phyloP scores from a whole-genome alignment of 1,140 invertebrate species.

The Heliconius nattereri region DNA sequence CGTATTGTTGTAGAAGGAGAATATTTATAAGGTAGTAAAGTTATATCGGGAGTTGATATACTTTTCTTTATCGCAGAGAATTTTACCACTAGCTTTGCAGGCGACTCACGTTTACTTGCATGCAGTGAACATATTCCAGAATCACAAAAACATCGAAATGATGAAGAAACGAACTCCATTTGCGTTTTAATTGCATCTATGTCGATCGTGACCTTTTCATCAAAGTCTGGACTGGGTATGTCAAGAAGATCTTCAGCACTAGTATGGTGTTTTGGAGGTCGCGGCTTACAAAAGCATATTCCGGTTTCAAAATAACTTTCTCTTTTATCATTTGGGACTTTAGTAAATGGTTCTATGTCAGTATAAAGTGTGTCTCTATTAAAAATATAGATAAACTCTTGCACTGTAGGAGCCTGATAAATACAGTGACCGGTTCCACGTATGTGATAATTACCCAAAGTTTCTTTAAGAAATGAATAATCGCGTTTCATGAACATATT shows the following conservation, averaged over 20 bases:
- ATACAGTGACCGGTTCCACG: conserved; percentile 77
- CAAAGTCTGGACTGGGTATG: conserved; percentile 44
- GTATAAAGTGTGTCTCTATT: conserved; percentile 72
- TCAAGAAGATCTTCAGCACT: conserved; percentile 75
- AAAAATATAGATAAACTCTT: conserved; percentile 76
- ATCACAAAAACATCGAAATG: conserved; percentile 77
- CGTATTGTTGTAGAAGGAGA: conserved; percentile 59
- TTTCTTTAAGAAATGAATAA: conserved; percentile 67
- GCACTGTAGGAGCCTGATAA: conserved; percentile 66
- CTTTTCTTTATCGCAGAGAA: conserved; percentile 76
- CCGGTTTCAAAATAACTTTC: conserved; percentile 72
- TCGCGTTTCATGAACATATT: conserved; percentile 59
- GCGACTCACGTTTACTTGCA: conserved; percentile 58
- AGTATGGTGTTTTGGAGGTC: conserved; percentile 64
- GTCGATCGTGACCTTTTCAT: conserved; percentile 63
- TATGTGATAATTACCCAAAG: conserved; percentile 72
- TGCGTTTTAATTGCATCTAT: conserved; percentile 55
- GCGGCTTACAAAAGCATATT: conserved; percentile 76
- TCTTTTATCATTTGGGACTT: conserved; percentile 58
- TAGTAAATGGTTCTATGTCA: conserved; percentile 59
- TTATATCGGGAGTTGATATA: conserved; percentile 75
- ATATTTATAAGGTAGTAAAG: conserved; percentile 45
- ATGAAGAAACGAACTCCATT: conserved; percentile 57
- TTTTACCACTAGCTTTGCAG: conserved; percentile 62
- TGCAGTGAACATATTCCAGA: conserved; percentile 66